Percentiles rank a stretch among this genome's conserved stretches.
Evolutionary conservation across 1,140 invertebrate genomes (phyloP).

Genomic region (Diuraphis noxia): DNA sequence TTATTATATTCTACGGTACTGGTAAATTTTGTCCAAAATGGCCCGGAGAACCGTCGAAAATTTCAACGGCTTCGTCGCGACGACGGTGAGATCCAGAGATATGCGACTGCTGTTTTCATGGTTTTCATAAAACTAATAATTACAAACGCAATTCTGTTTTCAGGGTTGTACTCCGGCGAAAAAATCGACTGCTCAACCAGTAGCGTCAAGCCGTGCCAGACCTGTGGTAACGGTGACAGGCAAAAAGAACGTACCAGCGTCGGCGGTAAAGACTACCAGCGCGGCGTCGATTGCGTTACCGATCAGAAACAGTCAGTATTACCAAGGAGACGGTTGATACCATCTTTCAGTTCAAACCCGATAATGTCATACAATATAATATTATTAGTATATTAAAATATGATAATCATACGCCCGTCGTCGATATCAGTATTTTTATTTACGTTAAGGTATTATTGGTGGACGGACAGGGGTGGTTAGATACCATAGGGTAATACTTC

Average conservation of each 20-base stretch:
- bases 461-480: no score
- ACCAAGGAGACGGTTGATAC: neutral
- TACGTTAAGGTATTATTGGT: neutral
- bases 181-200: neutral
- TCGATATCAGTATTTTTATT: neutral
- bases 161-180: neutral
- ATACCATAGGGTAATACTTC: no score
- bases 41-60: constrained; percentile 38
- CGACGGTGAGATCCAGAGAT: neutral
- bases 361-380: neutral
- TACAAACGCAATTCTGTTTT: neutral
- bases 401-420: neutral
- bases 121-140: no score
- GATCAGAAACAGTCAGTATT: constrained; percentile 24
- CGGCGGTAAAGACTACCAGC: neutral
- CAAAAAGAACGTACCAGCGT: neutral
- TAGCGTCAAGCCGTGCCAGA: neutral
- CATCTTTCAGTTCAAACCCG: neutral
- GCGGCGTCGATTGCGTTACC: neutral
- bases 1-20: no score
- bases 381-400: neutral
- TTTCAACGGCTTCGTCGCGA: constrained; percentile 28
- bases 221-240: neutral
- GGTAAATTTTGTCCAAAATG: neutral
- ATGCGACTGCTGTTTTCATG: no score